Base-by-base conservation (phyloP, 2,888 invertebrate species). In the Gari tellinella region DNA sequence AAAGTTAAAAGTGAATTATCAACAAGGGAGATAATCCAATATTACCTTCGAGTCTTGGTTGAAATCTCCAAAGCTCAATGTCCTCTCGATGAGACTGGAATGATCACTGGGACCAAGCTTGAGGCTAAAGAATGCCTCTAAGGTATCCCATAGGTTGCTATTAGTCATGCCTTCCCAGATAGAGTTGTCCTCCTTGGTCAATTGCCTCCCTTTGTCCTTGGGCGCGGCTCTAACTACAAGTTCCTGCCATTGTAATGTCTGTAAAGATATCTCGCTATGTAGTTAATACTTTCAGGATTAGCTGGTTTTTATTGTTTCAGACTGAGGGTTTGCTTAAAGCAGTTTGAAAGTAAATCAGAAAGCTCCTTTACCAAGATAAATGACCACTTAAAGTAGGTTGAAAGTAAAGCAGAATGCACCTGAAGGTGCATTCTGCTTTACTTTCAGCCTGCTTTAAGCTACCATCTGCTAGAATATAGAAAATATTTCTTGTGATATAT, bases 51-150 rank as follows among this genome's bases (percentile, higher is more conserved):
- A 81, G 75, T 90, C 86, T 21, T 69, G 52, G 57, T 89, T 89
- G 49, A 87, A 83, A 68, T 90, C 90, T 17, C 86, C 84, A 68
- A 81, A 83, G n/a, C 72, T 56, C 37, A 88, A 58, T 0, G 88
- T 66, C 57, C 75, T 72, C 17, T 83, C 70, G 4, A 86, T 68
- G 4, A 88, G 55, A 7, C 57, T 52, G 17, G 72, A 72, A 56
- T 85, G 80, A 53, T 88, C 86, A 4, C 68, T 67, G 1, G 51
- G 52, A 8, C 88, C 89, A 2, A 89, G 79, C 43, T 82, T 77
- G 40, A 58, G 56, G 40, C 68, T 67, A 14, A 89, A 72, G 41
- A 84, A 81, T 5, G 70, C 53, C 15, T 80, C 61, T 1, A 90
- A 58, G 56, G 82, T 67, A 17, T 62, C 51, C 19, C 69, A 49